A percentile compares a stretch with the other conserved stretches of the same genome.
phyloP scores from a whole-genome alignment of 2,113 vertebrate species.

The Synodontis membranacea region DNA sequence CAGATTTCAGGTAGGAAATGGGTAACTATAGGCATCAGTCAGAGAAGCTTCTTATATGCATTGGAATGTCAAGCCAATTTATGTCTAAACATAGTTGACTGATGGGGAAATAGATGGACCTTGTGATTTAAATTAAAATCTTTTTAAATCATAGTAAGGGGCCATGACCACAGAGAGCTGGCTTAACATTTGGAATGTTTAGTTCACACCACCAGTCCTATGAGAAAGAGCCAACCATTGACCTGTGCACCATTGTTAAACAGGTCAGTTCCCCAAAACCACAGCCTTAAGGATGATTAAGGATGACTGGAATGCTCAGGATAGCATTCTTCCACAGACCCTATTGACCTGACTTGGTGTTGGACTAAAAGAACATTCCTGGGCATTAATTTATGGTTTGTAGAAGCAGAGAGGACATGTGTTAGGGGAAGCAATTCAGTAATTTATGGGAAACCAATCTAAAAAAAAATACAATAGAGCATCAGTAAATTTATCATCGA shows the following conservation, averaged over 20 bases:
- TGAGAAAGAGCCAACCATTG: conserved; percentile 51
- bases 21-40: conserved; percentile 70
- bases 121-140: conserved; percentile 72
- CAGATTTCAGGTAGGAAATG: conserved; percentile 67
- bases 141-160: conserved; percentile 59
- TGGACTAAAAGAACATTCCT: conserved; percentile 63
- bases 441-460: conserved; percentile 49
- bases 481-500: background rate
- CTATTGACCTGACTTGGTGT: conserved; percentile 71
- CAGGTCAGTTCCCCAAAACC: conserved; percentile 55
- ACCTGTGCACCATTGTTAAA: conserved; percentile 66
- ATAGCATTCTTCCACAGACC: conserved; percentile 69
- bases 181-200: conserved; percentile 77
- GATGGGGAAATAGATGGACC: conserved; percentile 63
- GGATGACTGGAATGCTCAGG: conserved; percentile 66
- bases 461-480: conserved; percentile 2
- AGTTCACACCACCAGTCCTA: conserved; percentile 69
- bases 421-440: conserved; percentile 58
- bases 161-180: conserved; percentile 75
- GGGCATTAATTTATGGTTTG: conserved; percentile 68
- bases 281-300: conserved; percentile 65
- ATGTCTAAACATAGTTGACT: conserved; percentile 69
- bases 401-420: conserved; percentile 57
- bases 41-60: conserved; percentile 72
- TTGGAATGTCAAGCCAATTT: conserved; percentile 73